Conservation (phyloP, 2,113 vertebrate species). For the Sebastes fasciatus region DNA sequence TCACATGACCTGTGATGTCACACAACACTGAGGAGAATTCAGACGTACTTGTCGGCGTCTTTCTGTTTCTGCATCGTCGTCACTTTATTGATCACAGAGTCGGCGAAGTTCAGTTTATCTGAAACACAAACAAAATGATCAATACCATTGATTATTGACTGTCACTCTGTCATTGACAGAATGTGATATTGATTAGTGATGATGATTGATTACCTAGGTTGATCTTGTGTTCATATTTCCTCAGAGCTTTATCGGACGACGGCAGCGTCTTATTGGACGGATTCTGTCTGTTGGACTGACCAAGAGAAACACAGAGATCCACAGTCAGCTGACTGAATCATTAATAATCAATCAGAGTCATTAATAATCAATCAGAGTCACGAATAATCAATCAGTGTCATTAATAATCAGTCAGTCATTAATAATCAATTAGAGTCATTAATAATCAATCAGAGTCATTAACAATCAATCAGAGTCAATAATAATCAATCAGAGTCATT, state of each 20-base stretch:
- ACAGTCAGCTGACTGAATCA: neutral
- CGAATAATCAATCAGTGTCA: no score
- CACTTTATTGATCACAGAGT: conserved; percentile 84
- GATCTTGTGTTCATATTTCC: conserved; percentile 85
- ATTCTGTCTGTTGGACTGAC: conserved; percentile 69
- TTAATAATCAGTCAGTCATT: no score
- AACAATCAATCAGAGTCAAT: no score
- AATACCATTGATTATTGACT: neutral
- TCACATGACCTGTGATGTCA: neutral
- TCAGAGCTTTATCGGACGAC: conserved; percentile 79
- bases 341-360: neutral
- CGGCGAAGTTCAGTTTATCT: conserved; percentile 79
- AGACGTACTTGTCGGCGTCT: conserved; percentile 80
- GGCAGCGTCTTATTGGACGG: conserved; percentile 60
- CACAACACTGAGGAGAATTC: neutral
- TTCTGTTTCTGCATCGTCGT: conserved; percentile 80
- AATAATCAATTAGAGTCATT: no score
- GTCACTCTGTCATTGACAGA: neutral
- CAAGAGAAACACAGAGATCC: neutral
- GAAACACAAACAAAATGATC: conserved; percentile 18
- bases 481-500: no score
- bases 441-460: no score
- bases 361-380: neutral
- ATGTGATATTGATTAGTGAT: no score
- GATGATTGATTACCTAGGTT: conserved; percentile 75